Conservation (phyloP, 2,797 vertebrate genomes). For the Gobio occitaniae region DNA sequence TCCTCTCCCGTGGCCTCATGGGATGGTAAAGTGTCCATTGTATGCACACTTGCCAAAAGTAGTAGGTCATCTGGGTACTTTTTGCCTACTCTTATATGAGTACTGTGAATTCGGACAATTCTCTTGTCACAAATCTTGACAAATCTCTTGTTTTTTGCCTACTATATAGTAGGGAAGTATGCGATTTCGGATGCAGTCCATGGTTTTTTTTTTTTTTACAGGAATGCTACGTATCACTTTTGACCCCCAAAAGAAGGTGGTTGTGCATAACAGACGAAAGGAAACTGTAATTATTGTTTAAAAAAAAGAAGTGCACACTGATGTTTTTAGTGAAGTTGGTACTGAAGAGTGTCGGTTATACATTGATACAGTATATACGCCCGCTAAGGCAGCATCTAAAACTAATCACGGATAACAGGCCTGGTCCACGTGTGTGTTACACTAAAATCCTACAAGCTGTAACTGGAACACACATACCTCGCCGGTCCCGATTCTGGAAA, state of each 20-base stretch:
- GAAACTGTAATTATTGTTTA: conserved; percentile 24
- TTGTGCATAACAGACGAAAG: conserved; percentile 12
- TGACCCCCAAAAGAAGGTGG: not conserved
- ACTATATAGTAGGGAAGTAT: not conserved
- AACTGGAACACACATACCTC: conserved; percentile 42
- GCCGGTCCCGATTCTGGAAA: conserved; percentile 28
- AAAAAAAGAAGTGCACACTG: conserved; percentile 8
- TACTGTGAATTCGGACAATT: not conserved
- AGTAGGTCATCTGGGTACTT: no score
- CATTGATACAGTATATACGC: conserved; percentile 67
- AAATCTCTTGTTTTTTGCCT: not conserved
- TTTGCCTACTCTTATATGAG: no score
- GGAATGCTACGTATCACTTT: conserved; percentile 37
- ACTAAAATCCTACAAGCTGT: conserved; percentile 57
- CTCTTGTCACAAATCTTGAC: not conserved
- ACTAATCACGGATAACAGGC: conserved; percentile 56
- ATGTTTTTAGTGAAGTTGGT: conserved; percentile 55
- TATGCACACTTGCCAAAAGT: no score
- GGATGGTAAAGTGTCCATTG: no score
- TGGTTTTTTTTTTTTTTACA: not conserved
- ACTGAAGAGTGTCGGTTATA: conserved; percentile 71
- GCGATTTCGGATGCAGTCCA: not conserved
- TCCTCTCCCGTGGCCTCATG: no score
- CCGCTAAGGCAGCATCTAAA: conserved; percentile 60
- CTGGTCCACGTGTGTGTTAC: conserved; percentile 47